Evolutionary conservation across 2,113 vertebrate genomes (phyloP), one percentile per base, ranked within the genome.

Genomic region (Penelope pileata): DNA sequence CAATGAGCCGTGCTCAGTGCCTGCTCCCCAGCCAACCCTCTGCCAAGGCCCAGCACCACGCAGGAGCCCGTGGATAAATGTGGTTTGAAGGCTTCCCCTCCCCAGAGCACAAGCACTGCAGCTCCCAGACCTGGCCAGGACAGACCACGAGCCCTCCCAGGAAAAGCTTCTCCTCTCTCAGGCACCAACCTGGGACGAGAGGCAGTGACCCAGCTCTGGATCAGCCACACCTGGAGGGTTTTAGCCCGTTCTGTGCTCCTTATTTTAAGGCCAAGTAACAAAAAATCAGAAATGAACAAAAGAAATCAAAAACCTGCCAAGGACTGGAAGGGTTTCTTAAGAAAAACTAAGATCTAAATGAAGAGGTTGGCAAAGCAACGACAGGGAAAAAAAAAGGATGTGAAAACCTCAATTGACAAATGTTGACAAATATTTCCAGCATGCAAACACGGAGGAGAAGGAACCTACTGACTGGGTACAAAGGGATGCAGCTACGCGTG

Each of bases 61-160:
- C 53, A 40, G 68, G 7, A 75, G 76, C 80, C 86, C 56, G 1
- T 80, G n/a, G 66, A 51, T 0, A 22, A 81, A 62, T 73, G 64
- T 9, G 23, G 3, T 2, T 30, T 51, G 21, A 47, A 2, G 3
- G 66, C 23, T 62, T 50, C 78, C 63, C 73, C 56, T 13, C 64
- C 74, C 27, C 9, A 1, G 29, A 68, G 24, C 13, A 5, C 30
- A 14, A 45, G 54, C 3, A 36, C 34, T 30, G 21, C 7, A 83
- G 89, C 34, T 29, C 4, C 21, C 91, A 17, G 51, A n/a, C 9
- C 90, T 34, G 62, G 81, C 83, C 50, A 3, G 2, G 86, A 85
- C 95, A 96, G 92, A 95, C 95, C 96, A 87, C 47, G 51, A 95
- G 90, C 80, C 80, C 91, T 58, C 19, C 6, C 1, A 29, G 38